Evolutionary conservation across 2,888 invertebrate genomes (phyloP).

Genomic region (Sabatieria punctata): DNA sequence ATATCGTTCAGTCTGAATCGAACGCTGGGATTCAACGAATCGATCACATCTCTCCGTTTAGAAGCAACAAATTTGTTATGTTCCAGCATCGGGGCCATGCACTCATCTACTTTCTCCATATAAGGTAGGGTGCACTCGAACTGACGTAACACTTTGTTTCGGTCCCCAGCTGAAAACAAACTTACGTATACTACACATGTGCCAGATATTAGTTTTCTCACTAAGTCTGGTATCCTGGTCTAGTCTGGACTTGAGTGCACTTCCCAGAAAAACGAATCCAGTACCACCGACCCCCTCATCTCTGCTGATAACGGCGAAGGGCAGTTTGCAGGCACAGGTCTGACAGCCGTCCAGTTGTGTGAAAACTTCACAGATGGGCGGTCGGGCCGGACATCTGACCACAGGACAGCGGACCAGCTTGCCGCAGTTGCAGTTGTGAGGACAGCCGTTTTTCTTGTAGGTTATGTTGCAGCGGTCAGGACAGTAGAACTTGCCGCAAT

Average conservation of each 20-base stretch:
- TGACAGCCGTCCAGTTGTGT: conserved; percentile 8
- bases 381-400: conserved; percentile 4
- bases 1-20: neutral
- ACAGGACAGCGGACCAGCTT: neutral
- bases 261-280: neutral
- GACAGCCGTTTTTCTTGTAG: conserved; percentile 3
- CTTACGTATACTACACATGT: too few relatives aligned
- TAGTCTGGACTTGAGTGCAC: neutral
- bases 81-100: neutral
- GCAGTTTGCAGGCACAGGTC: conserved; percentile 6
- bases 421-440: conserved; percentile 8
- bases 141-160: too few relatives aligned
- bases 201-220: too few relatives aligned
- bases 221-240: too few relatives aligned
- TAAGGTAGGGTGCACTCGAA: neutral
- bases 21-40: neutral
- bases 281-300: too few relatives aligned
- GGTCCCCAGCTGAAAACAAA: too few relatives aligned
- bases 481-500: conserved; percentile 1
- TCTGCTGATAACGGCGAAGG: too few relatives aligned
- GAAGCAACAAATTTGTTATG: neutral
- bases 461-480: conserved; percentile 3
- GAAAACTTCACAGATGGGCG: conserved; percentile 2
- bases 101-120: neutral
- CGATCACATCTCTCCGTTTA: neutral